Percentiles rank a stretch among this genome's conserved stretches.
These are phyloP conservation scores for Lepus timidus DNA, from an alignment of 2,113 vertebrate genomes.

Conservation along the genomic window DNA sequence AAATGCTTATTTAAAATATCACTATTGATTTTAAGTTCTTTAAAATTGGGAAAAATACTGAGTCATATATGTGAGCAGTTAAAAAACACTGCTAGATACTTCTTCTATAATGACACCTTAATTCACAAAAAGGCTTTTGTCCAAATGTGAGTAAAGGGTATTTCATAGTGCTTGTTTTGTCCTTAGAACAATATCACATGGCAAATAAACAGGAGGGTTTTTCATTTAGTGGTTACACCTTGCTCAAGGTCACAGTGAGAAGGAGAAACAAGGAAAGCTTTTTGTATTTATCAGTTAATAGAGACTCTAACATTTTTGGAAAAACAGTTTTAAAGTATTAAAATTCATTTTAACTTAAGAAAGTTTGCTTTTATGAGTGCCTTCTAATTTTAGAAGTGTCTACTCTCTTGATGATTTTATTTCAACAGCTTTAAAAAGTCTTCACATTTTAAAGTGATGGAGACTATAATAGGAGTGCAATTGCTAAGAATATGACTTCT, in stretches of 20 bases:
- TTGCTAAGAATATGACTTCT: background rate
- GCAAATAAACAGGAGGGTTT: background rate
- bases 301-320: conserved; percentile 22
- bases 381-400: conserved; percentile 71
- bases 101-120: background rate
- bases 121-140: conserved; percentile 43
- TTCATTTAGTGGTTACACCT: background rate
- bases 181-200: background rate
- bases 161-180: background rate
- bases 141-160: conserved; percentile 35
- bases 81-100: background rate
- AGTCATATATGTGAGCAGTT: conserved; percentile 17
- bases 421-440: conserved; percentile 35
- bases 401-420: conserved; percentile 54
- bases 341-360: conserved; percentile 66
- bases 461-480: background rate
- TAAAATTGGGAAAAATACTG: conserved; percentile 37
- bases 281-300: background rate
- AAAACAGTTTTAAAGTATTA: conserved; percentile 53
- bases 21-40: conserved; percentile 9
- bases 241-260: conserved; percentile 45
- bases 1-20: background rate
- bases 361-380: conserved; percentile 60
- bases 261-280: background rate
- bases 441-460: conserved; percentile 44